A percentile compares a stretch with the other conserved stretches of the same genome.
Evolutionary conservation across 2,888 invertebrate species (phyloP).

Genomic region (Andrena marginata): DNA sequence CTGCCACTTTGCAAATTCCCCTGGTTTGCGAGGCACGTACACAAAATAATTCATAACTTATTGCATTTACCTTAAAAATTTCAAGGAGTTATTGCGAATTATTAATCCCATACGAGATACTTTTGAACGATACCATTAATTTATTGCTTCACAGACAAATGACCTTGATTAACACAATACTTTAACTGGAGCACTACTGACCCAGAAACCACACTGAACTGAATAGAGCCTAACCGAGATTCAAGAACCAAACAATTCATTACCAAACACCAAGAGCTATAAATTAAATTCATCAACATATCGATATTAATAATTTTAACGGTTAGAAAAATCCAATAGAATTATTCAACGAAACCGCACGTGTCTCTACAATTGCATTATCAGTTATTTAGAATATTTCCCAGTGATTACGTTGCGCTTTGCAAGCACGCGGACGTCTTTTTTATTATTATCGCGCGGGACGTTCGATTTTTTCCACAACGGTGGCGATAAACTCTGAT

Average conservation of each 20-base stretch:
- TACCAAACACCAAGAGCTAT: neutral
- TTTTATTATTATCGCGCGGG: conserved; percentile 11
- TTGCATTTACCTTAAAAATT: neutral
- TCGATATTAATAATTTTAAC: neutral
- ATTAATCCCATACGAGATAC: neutral
- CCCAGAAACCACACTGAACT: conserved; percentile 51
- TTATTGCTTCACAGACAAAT: conserved; percentile 28
- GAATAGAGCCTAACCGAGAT: conserved; percentile 38
- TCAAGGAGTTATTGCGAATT: neutral
- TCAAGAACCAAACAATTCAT: conserved; percentile 30
- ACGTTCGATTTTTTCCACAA: conserved; percentile 30
- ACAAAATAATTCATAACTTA: neutral
- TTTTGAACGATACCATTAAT: conserved; percentile 19
- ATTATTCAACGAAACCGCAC: neutral
- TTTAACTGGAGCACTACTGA: conserved; percentile 44
- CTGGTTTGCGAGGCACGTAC: neutral
- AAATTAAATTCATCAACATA: neutral
- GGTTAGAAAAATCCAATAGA: neutral
- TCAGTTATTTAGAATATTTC: conserved; percentile 30
- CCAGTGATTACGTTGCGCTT: conserved; percentile 17
- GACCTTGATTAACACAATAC: conserved; percentile 26
- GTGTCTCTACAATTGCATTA: neutral
- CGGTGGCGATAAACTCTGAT: conserved; percentile 38
- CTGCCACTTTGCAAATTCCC: neutral
- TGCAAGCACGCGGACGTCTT: conserved; percentile 5